Conservation (phyloP, 1,140 invertebrate genomes). For the Caenorhabditis elegans region WBcel235 BX284604.4:6756001-6756500, state of each 20-base stretch:
- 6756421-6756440: constrained; percentile 16
- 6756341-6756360: constrained; percentile 19
- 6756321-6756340: background rate
- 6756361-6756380: constrained; percentile 29
- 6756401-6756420: constrained; percentile 8
- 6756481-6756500: background rate
- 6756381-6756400: constrained; percentile 10
- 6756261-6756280: background rate
- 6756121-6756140: background rate
- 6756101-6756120: background rate
- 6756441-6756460: background rate
- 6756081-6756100: background rate
- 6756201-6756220: background rate
- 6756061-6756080: too few relatives aligned
- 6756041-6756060: too few relatives aligned
- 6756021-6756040: too few relatives aligned
- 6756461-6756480: background rate
- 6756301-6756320: background rate
- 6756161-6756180: background rate
- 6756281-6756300: constrained; percentile 5
- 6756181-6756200: background rate
- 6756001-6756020: too few relatives aligned
- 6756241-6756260: constrained; percentile 23
- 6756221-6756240: background rate
- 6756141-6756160: background rate